Base-by-base conservation (phyloP, 1,140 invertebrate genomes). In the Theocolax elegans region DNA sequence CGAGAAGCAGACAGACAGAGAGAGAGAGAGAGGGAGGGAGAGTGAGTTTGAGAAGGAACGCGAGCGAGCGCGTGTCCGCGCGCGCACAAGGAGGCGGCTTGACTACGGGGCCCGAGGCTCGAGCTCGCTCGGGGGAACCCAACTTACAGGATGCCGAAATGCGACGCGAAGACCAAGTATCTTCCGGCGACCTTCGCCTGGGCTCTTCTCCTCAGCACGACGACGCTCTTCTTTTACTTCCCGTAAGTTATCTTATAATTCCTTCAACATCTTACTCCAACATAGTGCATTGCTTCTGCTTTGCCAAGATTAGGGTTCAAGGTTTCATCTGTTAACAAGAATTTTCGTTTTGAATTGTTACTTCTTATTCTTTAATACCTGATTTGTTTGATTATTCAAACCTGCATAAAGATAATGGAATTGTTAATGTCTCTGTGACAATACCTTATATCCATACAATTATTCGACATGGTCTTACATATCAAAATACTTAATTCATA, bases 171-270 rank as follows among this genome's bases (percentile, higher is more conserved):
- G 87, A 95, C 94, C 82, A 93, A 93, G 89, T 96, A 94, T 88
- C 92, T 98, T 88, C 97, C 97, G 85, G 96, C 96, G 81, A 94
- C 94, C 80, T 94, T 97, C 88, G 97, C 97, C 80, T 99, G 97
- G 97, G 91, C 92, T 72, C 88, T 99, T 79, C 89, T 99, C 75
- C 87, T 98, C 78, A 91, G 91, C 79, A 94, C 95, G 73, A 97
- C 96, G 75, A 91, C 91, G 78, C 89, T 96, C 75, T 99, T 98
- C 90, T 98, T 97, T 88, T 95, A 93, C 86, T 97, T 95, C 87
- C 95, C 96, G 96, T 97, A 90, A 97, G 95, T 96, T 73, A 60
- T 68, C 25, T 73, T 71, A 69, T 51, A 38, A 65, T 72, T 46
- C 31, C 23, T 40, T 56, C 29, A 29, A 53, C 72, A 48, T 73